These are phyloP conservation scores for Cydia amplana DNA, from an alignment of 1,140 invertebrate genomes.

Conservation along the genomic window DNA sequence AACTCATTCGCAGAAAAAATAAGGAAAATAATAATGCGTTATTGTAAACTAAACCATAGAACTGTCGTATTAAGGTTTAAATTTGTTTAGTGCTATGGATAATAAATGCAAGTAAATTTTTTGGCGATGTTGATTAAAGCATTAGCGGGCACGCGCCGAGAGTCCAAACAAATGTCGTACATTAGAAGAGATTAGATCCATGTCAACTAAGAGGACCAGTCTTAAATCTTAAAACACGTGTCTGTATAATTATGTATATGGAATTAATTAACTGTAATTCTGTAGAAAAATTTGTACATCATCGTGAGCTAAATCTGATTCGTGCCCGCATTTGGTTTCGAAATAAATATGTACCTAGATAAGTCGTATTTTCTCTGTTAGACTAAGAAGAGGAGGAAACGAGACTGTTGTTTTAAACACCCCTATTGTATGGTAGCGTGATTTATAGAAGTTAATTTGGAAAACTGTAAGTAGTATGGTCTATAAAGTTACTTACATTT, in stretches of 20 bases:
- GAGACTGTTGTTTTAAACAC: too few species aligned
- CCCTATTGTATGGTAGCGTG: too few species aligned
- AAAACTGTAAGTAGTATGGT: too few species aligned
- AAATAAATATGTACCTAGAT: too few species aligned
- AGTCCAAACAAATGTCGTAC: conserved; percentile 73
- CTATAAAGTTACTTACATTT: too few species aligned
- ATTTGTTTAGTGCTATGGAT: conserved; percentile 27
- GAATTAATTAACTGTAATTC: background rate
- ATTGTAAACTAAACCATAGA: conserved; percentile 43
- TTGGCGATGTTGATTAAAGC: conserved; percentile 63
- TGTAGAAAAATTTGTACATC: background rate
- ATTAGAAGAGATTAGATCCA: conserved; percentile 8
- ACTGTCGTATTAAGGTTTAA: conserved; percentile 33
- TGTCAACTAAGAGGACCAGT: conserved; percentile 8
- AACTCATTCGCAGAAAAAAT: conserved; percentile 44
- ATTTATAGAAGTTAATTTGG: too few species aligned
- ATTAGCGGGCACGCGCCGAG: conserved; percentile 74
- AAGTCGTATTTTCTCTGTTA: too few species aligned
- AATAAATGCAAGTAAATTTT: conserved; percentile 53
- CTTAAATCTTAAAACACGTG: conserved; percentile 8
- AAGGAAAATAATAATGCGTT: conserved; percentile 32
- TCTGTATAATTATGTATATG: conserved; percentile 10
- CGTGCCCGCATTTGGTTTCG: background rate
- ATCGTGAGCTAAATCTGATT: background rate
- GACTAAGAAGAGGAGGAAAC: too few species aligned